These are phyloP conservation scores for Aviceda subcristata DNA, from an alignment of 2,113 vertebrate species.

Conservation along the genomic window DNA sequence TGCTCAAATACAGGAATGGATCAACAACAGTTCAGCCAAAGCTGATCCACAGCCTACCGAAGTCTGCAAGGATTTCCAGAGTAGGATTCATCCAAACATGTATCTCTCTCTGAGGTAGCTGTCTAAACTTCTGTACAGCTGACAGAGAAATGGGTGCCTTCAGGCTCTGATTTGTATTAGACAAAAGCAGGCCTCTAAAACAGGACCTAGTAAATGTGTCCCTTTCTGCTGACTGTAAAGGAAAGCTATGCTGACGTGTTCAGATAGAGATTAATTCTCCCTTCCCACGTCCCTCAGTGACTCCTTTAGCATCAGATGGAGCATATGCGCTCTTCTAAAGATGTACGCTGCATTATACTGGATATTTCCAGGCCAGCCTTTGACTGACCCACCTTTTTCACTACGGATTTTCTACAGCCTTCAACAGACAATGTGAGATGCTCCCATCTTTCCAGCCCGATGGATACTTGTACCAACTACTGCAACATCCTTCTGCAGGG, in stretches of 20 bases:
- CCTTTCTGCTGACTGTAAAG: not conserved
- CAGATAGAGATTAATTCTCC: not conserved
- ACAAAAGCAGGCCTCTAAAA: not conserved
- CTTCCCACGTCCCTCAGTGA: not conserved
- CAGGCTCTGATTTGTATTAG: not conserved
- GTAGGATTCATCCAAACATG: not conserved
- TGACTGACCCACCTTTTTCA: not conserved
- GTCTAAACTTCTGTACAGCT: not conserved
- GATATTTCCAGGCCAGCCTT: not conserved
- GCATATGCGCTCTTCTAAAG: accelerated
- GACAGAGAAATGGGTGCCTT: not conserved
- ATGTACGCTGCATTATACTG: not conserved
- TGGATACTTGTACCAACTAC: not conserved
- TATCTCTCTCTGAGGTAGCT: not conserved
- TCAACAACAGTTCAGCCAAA: not conserved
- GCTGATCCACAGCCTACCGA: not conserved
- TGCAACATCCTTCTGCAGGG: not conserved
- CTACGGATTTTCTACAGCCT: not conserved
- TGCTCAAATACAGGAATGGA: not conserved
- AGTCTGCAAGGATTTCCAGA: not conserved
- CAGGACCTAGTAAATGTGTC: not conserved
- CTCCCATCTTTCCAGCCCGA: not conserved
- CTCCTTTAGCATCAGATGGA: not conserved
- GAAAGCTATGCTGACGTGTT: not conserved
- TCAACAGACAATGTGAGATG: not conserved